Evolutionary conservation across 1,140 invertebrate species (phyloP).

Genomic region (Ips nitidus): DNA sequence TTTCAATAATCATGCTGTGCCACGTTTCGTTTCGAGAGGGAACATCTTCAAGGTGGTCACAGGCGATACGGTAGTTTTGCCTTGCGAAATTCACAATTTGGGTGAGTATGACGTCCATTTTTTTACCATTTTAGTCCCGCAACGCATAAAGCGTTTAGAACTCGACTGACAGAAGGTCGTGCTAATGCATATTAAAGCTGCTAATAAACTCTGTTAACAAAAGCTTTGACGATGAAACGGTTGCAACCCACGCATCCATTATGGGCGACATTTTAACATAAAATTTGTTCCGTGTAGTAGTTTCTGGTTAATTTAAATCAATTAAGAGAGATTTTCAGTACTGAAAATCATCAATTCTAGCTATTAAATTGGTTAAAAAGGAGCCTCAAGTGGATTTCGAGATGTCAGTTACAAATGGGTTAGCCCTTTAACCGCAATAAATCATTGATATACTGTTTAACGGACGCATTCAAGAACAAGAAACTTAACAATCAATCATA

Average conservation of each 20-base stretch:
- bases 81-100: constrained; percentile 75
- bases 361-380: neutral
- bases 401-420: constrained; percentile 9
- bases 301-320: neutral
- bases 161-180: neutral
- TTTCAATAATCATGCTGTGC: constrained; percentile 43
- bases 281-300: neutral
- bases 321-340: neutral
- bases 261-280: neutral
- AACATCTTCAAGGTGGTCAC: constrained; percentile 73
- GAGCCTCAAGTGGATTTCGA: constrained; percentile 5
- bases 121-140: neutral
- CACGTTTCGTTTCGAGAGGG: constrained; percentile 69
- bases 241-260: neutral
- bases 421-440: constrained; percentile 25
- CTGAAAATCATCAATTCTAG: too few relatives aligned
- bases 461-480: constrained; percentile 36
- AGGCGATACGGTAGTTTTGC: constrained; percentile 71
- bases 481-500: constrained; percentile 40
- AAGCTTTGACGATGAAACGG: constrained; percentile 7
- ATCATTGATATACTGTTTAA: constrained; percentile 38
- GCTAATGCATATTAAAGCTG: constrained; percentile 15
- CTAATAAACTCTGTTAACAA: constrained; percentile 11
- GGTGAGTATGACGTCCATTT: constrained; percentile 58
- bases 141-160: neutral